Percentiles rank a stretch among this genome's conserved stretches.
phyloP scores from a whole-genome alignment of 2,888 invertebrate species.

The Eurytoma californica region DNA sequence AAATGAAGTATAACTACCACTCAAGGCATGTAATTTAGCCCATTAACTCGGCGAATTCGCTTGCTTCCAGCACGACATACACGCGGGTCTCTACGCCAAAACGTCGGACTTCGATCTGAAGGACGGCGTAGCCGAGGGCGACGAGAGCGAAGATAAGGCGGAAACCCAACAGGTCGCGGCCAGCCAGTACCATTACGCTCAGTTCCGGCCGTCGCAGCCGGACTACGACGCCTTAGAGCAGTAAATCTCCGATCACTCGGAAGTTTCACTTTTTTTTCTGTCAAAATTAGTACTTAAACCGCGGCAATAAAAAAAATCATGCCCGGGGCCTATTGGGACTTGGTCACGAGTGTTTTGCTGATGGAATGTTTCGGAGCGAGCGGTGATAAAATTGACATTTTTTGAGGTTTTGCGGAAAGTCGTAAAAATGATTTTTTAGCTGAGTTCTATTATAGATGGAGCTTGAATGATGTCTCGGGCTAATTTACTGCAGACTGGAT shows the following conservation, averaged over 20 bases:
- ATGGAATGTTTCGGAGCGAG: no score
- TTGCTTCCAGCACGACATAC: conserved; percentile 48
- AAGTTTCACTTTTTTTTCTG: no score
- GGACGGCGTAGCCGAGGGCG: conserved; percentile 47
- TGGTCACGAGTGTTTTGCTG: no score
- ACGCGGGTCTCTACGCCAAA: conserved; percentile 48
- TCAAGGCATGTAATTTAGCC: neutral
- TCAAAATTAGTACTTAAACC: no score
- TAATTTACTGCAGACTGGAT: no score
- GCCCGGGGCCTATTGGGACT: no score
- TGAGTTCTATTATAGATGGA: no score
- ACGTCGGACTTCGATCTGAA: conserved; percentile 58
- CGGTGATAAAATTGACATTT: no score
- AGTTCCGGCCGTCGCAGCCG: conserved; percentile 61
- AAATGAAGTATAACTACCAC: neutral
- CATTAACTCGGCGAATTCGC: neutral
- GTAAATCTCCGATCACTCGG: neutral
- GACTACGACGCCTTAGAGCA: conserved; percentile 59
- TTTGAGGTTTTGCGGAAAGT: no score
- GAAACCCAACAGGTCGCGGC: conserved; percentile 24
- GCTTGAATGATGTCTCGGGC: no score
- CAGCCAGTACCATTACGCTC: conserved; percentile 1
- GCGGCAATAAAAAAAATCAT: no score
- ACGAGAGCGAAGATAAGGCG: conserved; percentile 58
- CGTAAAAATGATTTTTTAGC: no score